Conservation (phyloP, 1,140 invertebrate species). For the Caenorhabditis latens region DNA sequence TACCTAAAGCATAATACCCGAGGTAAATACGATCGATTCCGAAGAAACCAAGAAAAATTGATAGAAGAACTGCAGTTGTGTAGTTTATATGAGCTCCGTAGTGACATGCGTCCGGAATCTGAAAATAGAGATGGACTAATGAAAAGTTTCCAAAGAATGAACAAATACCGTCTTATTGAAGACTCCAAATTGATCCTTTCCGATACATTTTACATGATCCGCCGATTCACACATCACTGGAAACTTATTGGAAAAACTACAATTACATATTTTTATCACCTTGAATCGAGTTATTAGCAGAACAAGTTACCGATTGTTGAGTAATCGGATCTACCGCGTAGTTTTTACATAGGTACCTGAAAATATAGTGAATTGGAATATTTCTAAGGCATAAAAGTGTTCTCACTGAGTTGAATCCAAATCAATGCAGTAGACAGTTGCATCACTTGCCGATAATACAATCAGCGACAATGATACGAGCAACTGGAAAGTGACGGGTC, state of each 20-base stretch:
- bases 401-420: constrained; percentile 36
- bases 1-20: constrained; percentile 92
- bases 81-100: constrained; percentile 91
- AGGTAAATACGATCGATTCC: constrained; percentile 96
- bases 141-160: not conserved
- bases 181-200: constrained; percentile 34
- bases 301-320: constrained; percentile 22
- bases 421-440: constrained; percentile 14
- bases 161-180: constrained; percentile 36
- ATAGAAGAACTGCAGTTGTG: constrained; percentile 90
- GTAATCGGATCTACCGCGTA: constrained; percentile 20
- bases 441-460: constrained; percentile 17
- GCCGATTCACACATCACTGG: constrained; percentile 33
- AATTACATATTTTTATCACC: not conserved
- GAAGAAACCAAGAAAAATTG: constrained; percentile 94
- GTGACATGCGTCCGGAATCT: constrained; percentile 83
- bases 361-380: not conserved
- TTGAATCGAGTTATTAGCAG: constrained; percentile 37
- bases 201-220: constrained; percentile 8
- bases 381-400: not conserved
- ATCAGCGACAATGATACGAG: constrained; percentile 16
- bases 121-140: not conserved
- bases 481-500: not conserved
- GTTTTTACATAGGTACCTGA: constrained; percentile 28
- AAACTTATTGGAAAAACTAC: not conserved